Evolutionary conservation across 2,888 invertebrate species (phyloP), one percentile per base, ranked within the genome.

Genomic region (Rutpela maculata): DNA sequence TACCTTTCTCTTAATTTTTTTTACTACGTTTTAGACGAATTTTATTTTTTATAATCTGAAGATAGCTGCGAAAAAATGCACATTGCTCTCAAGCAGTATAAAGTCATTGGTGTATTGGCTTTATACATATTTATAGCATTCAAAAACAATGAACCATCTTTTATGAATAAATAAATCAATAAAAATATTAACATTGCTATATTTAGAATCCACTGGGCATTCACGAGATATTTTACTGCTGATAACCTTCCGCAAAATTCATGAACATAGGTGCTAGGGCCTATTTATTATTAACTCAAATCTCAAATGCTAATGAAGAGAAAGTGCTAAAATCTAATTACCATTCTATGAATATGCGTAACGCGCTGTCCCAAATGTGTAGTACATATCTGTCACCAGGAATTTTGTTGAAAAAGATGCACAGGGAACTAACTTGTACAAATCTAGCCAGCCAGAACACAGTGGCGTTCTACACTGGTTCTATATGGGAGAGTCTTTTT

Each of bases 131-230:
- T n/a, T 50, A 50, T 50, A 3, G 50, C 15, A n/a, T 50, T 50
- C 15, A 15, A n/a, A 50, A 50, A 50, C 50, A 50, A 50, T 50
- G 50, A 17, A n/a, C n/a, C n/a, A 50, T 50, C 43, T 50, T 50
- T 50, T 50, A 50, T n/a, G 50, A 50, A 50, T 50, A 50, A 50
- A n/a, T 50, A 50, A 50, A n/a, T 50, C 50, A 50, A 50, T 50
- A 50, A 50, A 43, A 50, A 50, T n/a, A 17, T 50, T 50, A n/a
- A n/a, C 7, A 50, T n/a, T 50, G 50, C 50, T 50, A 50, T 50
- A 50, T 50, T 50, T 50, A 50, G 50, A 50, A 50, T 50, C 15
- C 50, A 6, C n/a, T 50, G 50, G 15, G 31, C 9, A 50, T 50
- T 15, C 50, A n/a, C 1, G 6, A 50, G 15, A 4, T n/a, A 50